phyloP scores from a whole-genome alignment of 2,113 vertebrate species.

The Phylloscopus trochiloides region DNA sequence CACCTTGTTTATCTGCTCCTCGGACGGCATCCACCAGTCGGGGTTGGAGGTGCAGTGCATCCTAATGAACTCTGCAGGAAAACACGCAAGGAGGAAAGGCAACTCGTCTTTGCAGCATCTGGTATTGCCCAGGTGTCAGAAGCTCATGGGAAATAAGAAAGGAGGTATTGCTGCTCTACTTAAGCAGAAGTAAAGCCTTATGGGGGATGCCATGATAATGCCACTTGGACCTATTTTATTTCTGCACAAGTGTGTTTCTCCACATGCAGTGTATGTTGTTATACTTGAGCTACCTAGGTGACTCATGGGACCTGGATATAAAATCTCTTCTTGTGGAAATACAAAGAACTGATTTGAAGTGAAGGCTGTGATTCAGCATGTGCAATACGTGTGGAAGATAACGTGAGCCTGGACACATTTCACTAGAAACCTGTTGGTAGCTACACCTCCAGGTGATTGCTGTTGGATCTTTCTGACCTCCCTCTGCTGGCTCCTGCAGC shows the following conservation, averaged over 20 bases:
- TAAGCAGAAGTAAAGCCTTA: conserved; percentile 32
- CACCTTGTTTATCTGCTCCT: conserved; percentile 99
- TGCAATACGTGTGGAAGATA: not conserved
- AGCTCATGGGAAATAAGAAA: conserved; percentile 2
- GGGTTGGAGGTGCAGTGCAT: conserved; percentile 98
- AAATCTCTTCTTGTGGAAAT: not conserved
- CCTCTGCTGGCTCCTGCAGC: conserved; percentile 27
- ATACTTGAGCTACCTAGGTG: not conserved
- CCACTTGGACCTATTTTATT: not conserved
- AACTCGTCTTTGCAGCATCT: conserved; percentile 6
- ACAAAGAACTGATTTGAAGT: not conserved
- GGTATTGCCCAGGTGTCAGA: not conserved
- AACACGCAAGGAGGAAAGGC: not conserved
- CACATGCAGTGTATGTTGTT: not conserved
- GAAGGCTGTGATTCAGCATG: not conserved
- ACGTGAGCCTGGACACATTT: not conserved
- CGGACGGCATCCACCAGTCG: conserved; percentile 99
- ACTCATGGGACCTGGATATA: not conserved
- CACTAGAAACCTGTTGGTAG: not conserved
- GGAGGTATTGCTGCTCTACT: not conserved
- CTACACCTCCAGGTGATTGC: not conserved
- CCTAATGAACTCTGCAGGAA: conserved; percentile 93
- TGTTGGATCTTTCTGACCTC: not conserved
- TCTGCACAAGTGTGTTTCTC: not conserved
- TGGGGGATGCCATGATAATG: conserved; percentile 67